Evolutionary conservation across 2,797 vertebrate species (phyloP), one percentile per base, ranked within the genome.

Genomic region (Channallabes apus): DNA sequence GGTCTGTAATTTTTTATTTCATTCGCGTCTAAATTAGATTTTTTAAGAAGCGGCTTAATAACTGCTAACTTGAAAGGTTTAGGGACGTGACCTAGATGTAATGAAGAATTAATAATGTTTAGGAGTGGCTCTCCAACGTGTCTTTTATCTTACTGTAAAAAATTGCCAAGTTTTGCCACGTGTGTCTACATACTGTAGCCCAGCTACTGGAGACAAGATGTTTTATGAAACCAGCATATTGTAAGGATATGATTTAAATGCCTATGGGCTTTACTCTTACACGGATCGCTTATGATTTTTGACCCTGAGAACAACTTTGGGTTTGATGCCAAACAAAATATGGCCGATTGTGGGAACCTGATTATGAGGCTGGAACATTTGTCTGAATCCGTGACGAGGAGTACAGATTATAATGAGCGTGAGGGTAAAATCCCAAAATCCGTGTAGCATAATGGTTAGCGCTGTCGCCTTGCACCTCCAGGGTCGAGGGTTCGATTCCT

Each of bases 371-470:
- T 71, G 58, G 14, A 29, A 84, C 41, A 24, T 59, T 64, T 76
- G n/a, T 82, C 29, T 38, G 35, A 41, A 29, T 82, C 24, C 41
- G 20, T 27, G 27, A 38, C 6, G 20, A 82, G 59, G 22, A n/a
- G 22, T 38, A 15, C 9, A 32, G 82, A 83, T 61, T 77, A 77
- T 35, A 78, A 68, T 41, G 73, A 27, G 73, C 56, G 35, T 24
- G 14, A 7, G 58, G 64, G 54, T 35, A 54, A 61, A 82, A 83
- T 78, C 75, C 81, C 38, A 3, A 83, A 83, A 79, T 59, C 41
- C 4, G 12, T 15, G 14, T 32, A 3, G 20, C 29, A 35, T 35
- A 35, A 35, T 35, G 3, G 35, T 35, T 35, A 35, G 35, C 35
- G 4, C 35, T 35, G 35, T 35, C 35, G 35, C 2, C 41, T 41